Evolutionary conservation across 2,797 vertebrate genomes (phyloP), one percentile per base, ranked within the genome.

Genomic region (Hypotaenidia okinawae): DNA sequence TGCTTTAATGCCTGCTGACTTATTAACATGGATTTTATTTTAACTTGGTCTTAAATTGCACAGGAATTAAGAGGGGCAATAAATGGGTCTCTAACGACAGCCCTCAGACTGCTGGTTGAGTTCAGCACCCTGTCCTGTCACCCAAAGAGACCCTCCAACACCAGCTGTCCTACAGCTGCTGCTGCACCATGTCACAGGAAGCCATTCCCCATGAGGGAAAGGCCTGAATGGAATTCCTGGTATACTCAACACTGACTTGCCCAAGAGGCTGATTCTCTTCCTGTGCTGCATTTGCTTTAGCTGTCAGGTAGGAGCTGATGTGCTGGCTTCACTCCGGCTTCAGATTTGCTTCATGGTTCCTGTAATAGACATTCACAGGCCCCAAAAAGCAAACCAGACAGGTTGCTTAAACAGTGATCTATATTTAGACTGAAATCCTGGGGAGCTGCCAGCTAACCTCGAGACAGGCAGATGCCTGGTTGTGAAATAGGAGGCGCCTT

Each of bases 121-220:
- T 88, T 76, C 51, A 72, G 41, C n/a, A 33, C 21, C 8, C 2
- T 35, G 54, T 17, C 68, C 27, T 32, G 32, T 23, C 66, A 43
- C 33, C 47, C 47, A 19, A 39, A 61, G 37, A 41, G 35, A 79
- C 33, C 19, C n/a, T 67, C n/a, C 45, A 51, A 7, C 24, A 68
- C 54, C 8, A 15, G 22, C 0, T 66, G n/a, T 32, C 33, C 28
- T 47, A 11, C 0, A 5, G 59, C 25, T 2, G 2, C 4, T 2
- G 11, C 70, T n/a, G 37, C 28, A 61, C 35, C 22, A 4, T 2
- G 10, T 75, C 63, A 75, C 10, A 9, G 1, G 1, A 90, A 30
- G 21, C 72, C 2, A 3, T 30, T 59, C 19, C 28, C 35, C 33
- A 6, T 30, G 52, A 68, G 12, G n/a, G 28, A 67, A 27, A 49